Base-by-base conservation (phyloP, 2,888 invertebrate species). In the Chrysolina americana region DNA sequence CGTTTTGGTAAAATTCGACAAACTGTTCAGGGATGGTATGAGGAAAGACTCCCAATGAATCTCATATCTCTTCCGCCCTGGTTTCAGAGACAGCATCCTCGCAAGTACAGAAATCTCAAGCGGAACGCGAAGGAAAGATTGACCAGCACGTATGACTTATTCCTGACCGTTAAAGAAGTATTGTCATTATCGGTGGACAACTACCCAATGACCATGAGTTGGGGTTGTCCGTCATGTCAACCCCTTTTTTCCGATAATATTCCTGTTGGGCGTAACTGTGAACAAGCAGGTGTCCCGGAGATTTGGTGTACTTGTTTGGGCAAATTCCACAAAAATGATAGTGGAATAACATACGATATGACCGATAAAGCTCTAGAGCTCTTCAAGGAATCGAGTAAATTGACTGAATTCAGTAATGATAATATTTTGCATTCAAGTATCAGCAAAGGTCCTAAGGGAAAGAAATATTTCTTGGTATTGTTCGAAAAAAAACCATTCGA, bases 101-200 rank as follows among this genome's bases (percentile, higher is more conserved):
- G 89, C 10, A 90, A 92, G 80, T 90, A 91, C 11, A 87, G 89
- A 36, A 90, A 92, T 48, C 83, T 95, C 19, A 87, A 88, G 48
- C 82, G 88, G 0, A 96, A 96, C 85, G 91, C 91, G 66, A 91
- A n/a, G n/a, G n/a, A 91, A 79, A 90, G 92, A 65, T 87, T 96
- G 65, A 91, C 93, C 0, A 94, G 94, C 23, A 95, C 95, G 0
- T 95, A 92, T 81, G 96, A 96, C 84, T 85, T 96, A 1, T 92
- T 94, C 84, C 91, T 93, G 87, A 95, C 95, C 0, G 86, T 95
- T 0, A 89, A 92, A 65, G 92, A 94, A 77, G 88, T 95, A 56
- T 86, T 93, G 8, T 84, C 87, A 6, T 81, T 92, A 64, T 91
- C 92, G 0, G 89, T 89, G 0, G 81, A 86, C 15, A 82, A 82